Conservation (phyloP, 2,888 invertebrate species). For the Hoplodrina blanda region DNA sequence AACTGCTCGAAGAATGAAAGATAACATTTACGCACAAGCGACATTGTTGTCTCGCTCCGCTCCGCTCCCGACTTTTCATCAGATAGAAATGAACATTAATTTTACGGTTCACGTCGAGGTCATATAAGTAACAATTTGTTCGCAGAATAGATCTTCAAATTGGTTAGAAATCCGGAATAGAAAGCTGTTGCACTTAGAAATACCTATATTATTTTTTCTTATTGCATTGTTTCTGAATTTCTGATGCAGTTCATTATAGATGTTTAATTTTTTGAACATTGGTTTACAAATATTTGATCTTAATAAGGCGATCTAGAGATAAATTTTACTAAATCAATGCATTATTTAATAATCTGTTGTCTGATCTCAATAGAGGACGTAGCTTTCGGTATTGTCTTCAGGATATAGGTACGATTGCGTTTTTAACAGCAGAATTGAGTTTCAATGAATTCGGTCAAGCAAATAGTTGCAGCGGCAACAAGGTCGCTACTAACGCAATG, state of each 20-base stretch:
- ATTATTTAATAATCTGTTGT: slow-evolving; percentile 31
- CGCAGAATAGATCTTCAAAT: slow-evolving; percentile 49
- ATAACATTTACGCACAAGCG: slow-evolving; percentile 18
- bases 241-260: slow-evolving; percentile 32
- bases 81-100: slow-evolving; percentile 44
- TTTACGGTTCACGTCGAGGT: slow-evolving; percentile 54
- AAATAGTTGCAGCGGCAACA: slow-evolving; percentile 74
- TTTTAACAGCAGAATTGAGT: slow-evolving; percentile 69
- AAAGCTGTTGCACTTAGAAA: slow-evolving; percentile 52
- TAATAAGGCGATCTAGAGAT: slow-evolving; percentile 25
- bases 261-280: slow-evolving; percentile 22
- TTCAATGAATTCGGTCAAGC: slow-evolving; percentile 78
- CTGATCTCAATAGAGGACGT: slow-evolving; percentile 48
- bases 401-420: slow-evolving; percentile 64
- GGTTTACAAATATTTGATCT: slow-evolving; percentile 17
- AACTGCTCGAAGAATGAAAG: slow-evolving; percentile 16
- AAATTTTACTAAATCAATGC: slow-evolving; percentile 48
- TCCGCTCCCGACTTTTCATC: slow-evolving; percentile 33
- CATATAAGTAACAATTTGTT: slow-evolving; percentile 53
- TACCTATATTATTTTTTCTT: slow-evolving; percentile 32
- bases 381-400: slow-evolving; percentile 58
- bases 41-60: slow-evolving; percentile 16
- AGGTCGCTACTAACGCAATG: slow-evolving; percentile 76
- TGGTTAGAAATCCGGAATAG: slow-evolving; percentile 55
- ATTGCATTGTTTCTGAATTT: slow-evolving; percentile 44